Evolutionary conservation across 2,797 vertebrate species (phyloP).

Genomic region (Fringilla coelebs): DNA sequence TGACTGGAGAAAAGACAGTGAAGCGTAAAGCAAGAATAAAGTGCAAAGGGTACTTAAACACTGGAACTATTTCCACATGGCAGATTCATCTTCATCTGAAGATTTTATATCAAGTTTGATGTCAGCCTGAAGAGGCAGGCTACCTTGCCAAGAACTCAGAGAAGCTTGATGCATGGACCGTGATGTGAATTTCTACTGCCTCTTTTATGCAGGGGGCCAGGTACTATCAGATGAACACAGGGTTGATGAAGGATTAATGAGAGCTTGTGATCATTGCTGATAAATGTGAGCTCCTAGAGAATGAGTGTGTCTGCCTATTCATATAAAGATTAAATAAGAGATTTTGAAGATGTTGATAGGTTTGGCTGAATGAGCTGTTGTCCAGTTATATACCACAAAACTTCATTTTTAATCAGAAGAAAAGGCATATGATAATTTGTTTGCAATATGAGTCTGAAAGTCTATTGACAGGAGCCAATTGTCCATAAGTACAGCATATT

Average conservation of each 20-base stretch:
- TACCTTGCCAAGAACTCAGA: neutral
- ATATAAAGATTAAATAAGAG: neutral
- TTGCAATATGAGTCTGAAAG: neutral
- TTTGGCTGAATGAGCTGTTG: neutral
- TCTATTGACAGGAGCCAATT: neutral
- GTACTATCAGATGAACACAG: neutral
- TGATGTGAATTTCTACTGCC: neutral
- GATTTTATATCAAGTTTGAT: neutral
- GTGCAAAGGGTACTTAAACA: neutral
- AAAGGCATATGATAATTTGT: neutral
- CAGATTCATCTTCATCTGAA: slow-evolving; percentile 4
- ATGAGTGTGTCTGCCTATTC: neutral
- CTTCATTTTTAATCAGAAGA: neutral
- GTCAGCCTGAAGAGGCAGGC: neutral
- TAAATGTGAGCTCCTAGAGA: neutral
- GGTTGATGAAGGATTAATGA: neutral
- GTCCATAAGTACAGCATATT: neutral
- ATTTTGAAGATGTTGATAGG: neutral
- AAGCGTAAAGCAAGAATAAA: neutral
- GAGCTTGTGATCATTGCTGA: neutral
- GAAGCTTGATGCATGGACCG: neutral
- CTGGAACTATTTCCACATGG: neutral
- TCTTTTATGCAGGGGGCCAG: neutral
- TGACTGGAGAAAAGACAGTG: neutral
- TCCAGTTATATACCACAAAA: neutral